Evolutionary conservation across 2,888 invertebrate species (phyloP).

Genomic region (Tuta absoluta): DNA sequence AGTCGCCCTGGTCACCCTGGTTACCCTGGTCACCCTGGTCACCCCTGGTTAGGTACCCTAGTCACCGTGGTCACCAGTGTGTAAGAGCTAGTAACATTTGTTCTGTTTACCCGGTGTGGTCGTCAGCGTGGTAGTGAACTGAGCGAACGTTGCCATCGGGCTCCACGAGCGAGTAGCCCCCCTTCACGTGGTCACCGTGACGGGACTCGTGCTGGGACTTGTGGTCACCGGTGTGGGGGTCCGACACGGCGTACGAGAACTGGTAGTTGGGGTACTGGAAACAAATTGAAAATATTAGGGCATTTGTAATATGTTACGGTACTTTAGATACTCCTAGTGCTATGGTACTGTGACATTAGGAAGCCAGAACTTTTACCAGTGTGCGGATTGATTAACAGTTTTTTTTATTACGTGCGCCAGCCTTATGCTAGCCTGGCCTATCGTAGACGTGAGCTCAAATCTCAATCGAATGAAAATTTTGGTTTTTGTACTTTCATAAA

Average conservation of each 20-base stretch:
- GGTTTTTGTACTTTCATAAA: too few relatives aligned
- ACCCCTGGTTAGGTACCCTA: too few relatives aligned
- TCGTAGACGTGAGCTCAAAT: too few relatives aligned
- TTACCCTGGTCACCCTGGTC: too few relatives aligned
- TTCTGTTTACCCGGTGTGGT: constrained; percentile 68
- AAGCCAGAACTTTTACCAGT: too few relatives aligned
- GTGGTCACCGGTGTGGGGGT: constrained; percentile 81
- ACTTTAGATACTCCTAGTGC: too few relatives aligned
- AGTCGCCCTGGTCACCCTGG: too few relatives aligned
- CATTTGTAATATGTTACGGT: neutral
- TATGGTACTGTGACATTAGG: too few relatives aligned
- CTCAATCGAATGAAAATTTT: too few relatives aligned
- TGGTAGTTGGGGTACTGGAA: constrained; percentile 74
- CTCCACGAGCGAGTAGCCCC: constrained; percentile 82
- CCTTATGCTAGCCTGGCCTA: too few relatives aligned
- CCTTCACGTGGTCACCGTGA: constrained; percentile 82
- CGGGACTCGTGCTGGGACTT: constrained; percentile 80
- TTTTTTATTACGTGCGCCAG: too few relatives aligned
- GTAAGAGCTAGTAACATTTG: constrained; percentile 34
- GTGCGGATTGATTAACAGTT: too few relatives aligned
- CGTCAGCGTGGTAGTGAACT: constrained; percentile 79
- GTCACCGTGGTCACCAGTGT: constrained; percentile 82
- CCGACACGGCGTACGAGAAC: constrained; percentile 80
- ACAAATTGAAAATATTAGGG: neutral
- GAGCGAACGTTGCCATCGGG: constrained; percentile 80